Conservation (phyloP, 2,797 vertebrate genomes). For the Syndactyla subalaris region DNA sequence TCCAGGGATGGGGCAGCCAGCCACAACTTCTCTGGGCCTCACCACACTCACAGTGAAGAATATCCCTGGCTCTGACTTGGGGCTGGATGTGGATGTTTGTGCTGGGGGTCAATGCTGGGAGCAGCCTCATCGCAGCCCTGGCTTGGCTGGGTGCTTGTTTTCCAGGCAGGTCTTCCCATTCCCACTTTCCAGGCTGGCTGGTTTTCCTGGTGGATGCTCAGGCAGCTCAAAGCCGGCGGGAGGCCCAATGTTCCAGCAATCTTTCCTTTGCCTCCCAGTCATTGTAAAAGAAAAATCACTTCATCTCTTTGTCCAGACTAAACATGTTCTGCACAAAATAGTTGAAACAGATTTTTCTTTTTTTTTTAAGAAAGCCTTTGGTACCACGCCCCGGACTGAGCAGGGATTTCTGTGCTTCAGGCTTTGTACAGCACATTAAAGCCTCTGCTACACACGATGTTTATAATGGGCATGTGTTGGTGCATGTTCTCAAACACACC, state of each 20-base stretch:
- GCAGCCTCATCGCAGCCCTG: rapidly evolving
- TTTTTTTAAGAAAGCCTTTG: neutral
- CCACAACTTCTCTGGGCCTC: neutral
- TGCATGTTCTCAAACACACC: neutral
- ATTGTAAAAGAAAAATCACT: neutral
- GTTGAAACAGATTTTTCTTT: neutral
- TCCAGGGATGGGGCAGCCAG: neutral
- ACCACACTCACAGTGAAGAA: too few species aligned
- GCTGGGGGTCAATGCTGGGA: neutral
- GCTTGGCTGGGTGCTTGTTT: neutral
- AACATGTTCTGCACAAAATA: neutral
- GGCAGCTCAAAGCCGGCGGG: neutral
- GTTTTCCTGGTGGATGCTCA: neutral
- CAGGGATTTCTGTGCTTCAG: neutral
- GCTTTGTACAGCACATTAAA: constrained; percentile 14
- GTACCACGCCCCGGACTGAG: neutral
- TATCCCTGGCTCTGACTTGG: rapidly evolving
- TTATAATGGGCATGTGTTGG: neutral
- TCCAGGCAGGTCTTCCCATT: neutral
- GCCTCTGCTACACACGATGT: neutral
- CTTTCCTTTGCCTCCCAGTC: neutral
- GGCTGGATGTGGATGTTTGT: rapidly evolving
- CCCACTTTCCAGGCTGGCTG: neutral
- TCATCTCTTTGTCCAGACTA: constrained; percentile 5
- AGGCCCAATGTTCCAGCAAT: neutral